Percentiles rank a stretch among this genome's conserved stretches.
These are phyloP conservation scores for Ligdia adustata DNA, from an alignment of 2,888 invertebrate species.

Conservation along the genomic window DNA sequence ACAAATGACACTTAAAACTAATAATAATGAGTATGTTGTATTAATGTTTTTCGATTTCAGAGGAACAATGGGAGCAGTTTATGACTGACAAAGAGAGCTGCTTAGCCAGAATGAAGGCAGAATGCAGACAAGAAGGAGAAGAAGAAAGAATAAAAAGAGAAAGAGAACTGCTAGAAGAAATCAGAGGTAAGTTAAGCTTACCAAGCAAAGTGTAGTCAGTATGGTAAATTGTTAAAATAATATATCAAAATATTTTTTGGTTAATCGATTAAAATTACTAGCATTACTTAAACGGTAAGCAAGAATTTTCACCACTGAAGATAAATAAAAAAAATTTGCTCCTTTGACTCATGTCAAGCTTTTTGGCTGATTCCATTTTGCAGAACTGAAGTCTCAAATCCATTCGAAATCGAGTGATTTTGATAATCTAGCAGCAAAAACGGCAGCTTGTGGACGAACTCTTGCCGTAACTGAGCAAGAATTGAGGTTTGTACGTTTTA, in stretches of 20 bases:
- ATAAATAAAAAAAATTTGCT: too few relatives aligned
- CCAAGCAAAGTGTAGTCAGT: background rate
- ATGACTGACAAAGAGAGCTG: conserved; percentile 86
- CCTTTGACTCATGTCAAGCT: background rate
- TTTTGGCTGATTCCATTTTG: conserved; percentile 25
- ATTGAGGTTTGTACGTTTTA: conserved; percentile 66
- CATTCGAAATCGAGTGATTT: conserved; percentile 63
- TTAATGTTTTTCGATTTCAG: conserved; percentile 62
- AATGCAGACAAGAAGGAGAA: conserved; percentile 82
- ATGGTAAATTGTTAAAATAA: too few relatives aligned
- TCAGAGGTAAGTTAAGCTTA: conserved; percentile 55
- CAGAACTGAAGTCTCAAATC: conserved; percentile 71
- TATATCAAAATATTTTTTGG: too few relatives aligned
- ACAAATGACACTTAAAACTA: too few relatives aligned
- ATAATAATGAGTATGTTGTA: too few relatives aligned
- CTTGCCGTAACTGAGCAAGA: conserved; percentile 76
- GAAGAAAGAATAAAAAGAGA: conserved; percentile 77
- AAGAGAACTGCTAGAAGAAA: conserved; percentile 72
- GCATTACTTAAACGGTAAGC: too few relatives aligned
- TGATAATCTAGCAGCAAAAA: conserved; percentile 59
- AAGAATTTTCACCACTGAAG: too few relatives aligned
- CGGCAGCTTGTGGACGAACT: conserved; percentile 71
- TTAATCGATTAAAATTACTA: too few relatives aligned
- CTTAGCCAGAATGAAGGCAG: conserved; percentile 83
- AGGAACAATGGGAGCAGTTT: conserved; percentile 86